Percentiles rank a stretch among this genome's conserved stretches.
phyloP scores from a whole-genome alignment of 2,888 invertebrate genomes.

The Teleogryllus oceanicus region DNA sequence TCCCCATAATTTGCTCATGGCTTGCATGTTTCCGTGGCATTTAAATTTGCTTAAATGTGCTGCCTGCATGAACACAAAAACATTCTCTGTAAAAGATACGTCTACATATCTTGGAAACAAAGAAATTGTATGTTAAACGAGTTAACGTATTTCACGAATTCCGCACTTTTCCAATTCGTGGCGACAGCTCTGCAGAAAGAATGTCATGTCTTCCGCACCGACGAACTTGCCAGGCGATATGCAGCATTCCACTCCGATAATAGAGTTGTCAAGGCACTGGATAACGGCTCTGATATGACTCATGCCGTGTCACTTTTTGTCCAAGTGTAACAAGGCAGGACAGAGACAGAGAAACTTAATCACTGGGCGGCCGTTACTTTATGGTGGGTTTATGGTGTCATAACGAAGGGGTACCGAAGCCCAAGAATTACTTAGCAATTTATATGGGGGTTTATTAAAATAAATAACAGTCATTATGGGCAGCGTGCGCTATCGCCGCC shows the following conservation, averaged over 20 bases:
- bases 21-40: slow-evolving; percentile 1
- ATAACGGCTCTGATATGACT: background rate
- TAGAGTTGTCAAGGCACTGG: background rate
- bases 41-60: background rate
- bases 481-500: background rate
- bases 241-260: background rate
- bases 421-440: background rate
- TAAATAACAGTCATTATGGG: background rate
- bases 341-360: too few species aligned
- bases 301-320: background rate
- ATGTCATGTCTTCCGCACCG: background rate
- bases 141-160: background rate
- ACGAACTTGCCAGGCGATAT: background rate
- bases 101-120: background rate
- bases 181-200: background rate
- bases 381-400: background rate
- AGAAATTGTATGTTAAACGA: background rate
- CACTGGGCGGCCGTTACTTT: too few species aligned
- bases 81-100: background rate
- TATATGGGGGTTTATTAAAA: slow-evolving; percentile 11
- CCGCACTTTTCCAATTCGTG: background rate
- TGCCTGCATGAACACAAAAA: slow-evolving; percentile 1
- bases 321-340: too few species aligned
- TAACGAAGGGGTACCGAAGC: background rate
- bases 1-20: background rate